phyloP scores from a whole-genome alignment of 2,797 vertebrate genomes.

The Thaleichthys pacificus region DNA sequence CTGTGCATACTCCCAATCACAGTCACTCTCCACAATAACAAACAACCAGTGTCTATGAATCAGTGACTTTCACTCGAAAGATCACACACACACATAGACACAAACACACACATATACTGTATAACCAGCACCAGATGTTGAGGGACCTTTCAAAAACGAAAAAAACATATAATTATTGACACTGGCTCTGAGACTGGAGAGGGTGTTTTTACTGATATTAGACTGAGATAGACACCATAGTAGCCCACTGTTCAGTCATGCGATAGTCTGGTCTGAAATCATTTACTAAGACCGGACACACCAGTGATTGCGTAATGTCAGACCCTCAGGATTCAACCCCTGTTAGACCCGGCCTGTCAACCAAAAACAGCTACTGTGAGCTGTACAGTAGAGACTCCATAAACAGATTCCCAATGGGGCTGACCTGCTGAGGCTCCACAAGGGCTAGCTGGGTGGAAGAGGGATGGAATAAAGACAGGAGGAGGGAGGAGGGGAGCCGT shows the following conservation, averaged over 20 bases:
- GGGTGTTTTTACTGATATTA: neutral
- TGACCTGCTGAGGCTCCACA: too few species aligned
- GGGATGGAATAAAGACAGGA: neutral
- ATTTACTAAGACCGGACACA: neutral
- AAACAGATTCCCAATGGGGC: neutral
- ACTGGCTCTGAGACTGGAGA: neutral
- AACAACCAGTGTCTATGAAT: neutral
- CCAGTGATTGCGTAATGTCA: neutral
- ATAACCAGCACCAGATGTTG: neutral
- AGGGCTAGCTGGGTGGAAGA: neutral
- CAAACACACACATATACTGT: conserved; percentile 9
- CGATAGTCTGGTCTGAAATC: neutral
- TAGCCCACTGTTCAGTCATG: neutral
- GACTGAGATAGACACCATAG: neutral
- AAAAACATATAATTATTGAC: neutral
- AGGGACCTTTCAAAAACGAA: neutral
- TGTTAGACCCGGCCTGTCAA: neutral
- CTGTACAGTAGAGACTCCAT: neutral
- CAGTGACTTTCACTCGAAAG: neutral
- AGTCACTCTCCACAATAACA: neutral
- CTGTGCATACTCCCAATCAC: neutral
- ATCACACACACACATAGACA: neutral
- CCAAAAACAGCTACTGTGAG: neutral
- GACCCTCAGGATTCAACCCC: neutral
- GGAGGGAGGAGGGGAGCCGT: neutral